These are phyloP conservation scores for Ptyas mucosa DNA, from an alignment of 2,113 vertebrate species.

Conservation along the genomic window DNA sequence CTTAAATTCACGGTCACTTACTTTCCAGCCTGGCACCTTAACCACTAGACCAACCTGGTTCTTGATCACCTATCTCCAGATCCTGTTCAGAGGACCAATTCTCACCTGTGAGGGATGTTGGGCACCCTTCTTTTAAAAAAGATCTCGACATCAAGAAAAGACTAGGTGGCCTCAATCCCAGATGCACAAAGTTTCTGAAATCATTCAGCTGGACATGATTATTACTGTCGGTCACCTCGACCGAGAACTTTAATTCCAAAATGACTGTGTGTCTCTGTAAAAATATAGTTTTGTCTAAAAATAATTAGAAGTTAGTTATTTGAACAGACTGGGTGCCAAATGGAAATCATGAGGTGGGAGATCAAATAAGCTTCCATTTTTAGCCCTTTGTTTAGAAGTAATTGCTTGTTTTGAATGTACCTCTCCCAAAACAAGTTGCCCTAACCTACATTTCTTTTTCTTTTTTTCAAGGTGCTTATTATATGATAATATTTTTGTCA, in stretches of 20 bases:
- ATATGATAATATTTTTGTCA: not conserved
- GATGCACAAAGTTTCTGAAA: not conserved
- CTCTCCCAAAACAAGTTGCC: constrained; percentile 19
- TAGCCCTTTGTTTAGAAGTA: constrained; percentile 18
- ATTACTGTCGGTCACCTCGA: not conserved
- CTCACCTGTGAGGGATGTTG: not conserved
- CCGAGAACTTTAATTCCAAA: not conserved
- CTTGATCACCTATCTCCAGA: not conserved
- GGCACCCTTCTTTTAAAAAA: not conserved
- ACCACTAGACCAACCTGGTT: not conserved
- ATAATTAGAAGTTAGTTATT: constrained; percentile 18
- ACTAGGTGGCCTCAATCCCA: too few species aligned
- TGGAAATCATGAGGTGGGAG: constrained; percentile 23
- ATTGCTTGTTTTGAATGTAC: not conserved
- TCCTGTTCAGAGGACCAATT: not conserved
- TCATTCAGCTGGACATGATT: not conserved
- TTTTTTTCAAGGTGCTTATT: not conserved
- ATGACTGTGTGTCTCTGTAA: not conserved
- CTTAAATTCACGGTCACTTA: too few species aligned
- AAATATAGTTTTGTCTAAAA: not conserved
- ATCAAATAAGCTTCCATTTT: constrained; percentile 25
- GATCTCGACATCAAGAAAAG: not conserved
- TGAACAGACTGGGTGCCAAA: not conserved
- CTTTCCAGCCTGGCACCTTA: not conserved
- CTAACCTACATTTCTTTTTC: not conserved